These are phyloP conservation scores for Acrocephalus scirpaceus DNA, from an alignment of 2,797 vertebrate genomes.

Conservation along the genomic window DNA sequence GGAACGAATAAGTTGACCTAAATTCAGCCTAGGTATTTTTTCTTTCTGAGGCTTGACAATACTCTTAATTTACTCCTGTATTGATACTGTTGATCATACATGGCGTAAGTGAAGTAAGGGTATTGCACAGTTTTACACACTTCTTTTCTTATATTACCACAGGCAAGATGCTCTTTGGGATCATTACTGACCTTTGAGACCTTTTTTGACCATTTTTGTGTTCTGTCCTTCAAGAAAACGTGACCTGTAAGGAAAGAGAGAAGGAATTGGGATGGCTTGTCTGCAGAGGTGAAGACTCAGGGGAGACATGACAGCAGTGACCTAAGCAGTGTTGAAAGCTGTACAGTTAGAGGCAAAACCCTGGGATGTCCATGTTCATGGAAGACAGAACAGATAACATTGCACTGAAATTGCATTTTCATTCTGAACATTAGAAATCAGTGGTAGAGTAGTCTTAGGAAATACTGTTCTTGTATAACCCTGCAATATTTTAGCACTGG, in stretches of 20 bases:
- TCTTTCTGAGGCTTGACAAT: not conserved
- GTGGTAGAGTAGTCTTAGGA: not conserved
- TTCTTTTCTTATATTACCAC: not conserved
- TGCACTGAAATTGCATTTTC: not conserved
- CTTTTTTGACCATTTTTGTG: not conserved
- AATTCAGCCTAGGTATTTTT: not conserved
- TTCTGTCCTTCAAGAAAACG: not conserved
- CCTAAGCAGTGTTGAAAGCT: not conserved
- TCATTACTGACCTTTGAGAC: not conserved
- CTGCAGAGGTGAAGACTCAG: not conserved
- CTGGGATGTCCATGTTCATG: not conserved
- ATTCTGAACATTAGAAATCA: not conserved
- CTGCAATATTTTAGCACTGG: not conserved
- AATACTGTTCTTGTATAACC: not conserved
- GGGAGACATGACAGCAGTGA: not conserved
- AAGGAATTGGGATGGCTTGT: not conserved
- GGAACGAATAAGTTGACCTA: not conserved
- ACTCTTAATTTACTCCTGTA: not conserved
- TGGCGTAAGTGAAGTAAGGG: not conserved
- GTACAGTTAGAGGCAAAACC: not conserved
- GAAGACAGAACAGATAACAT: not conserved
- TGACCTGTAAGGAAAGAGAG: not conserved
- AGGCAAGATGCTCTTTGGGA: not conserved
- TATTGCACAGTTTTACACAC: not conserved
- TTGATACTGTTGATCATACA: not conserved